These are phyloP conservation scores for Brachionus rotundiformis DNA, from an alignment of 1,140 invertebrate genomes.

Conservation along the genomic window DNA sequence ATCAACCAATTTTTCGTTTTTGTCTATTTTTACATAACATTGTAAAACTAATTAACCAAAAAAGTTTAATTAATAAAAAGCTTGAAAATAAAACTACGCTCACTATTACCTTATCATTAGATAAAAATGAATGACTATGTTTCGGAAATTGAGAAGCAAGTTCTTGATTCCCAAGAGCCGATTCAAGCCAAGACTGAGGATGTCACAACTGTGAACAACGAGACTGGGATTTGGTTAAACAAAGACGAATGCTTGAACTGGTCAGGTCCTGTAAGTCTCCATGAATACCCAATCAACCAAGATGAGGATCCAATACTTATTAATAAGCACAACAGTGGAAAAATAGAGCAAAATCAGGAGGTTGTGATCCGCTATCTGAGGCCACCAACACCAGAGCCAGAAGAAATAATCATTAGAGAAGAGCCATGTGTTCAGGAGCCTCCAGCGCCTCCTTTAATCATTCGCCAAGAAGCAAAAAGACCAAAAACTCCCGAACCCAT, in stretches of 20 bases:
- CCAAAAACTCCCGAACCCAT: slow-evolving; percentile 35
- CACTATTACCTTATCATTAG: not conserved
- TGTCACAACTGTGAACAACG: not conserved
- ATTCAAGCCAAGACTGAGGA: not conserved
- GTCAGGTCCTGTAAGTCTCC: slow-evolving; percentile 9
- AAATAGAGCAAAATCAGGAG: not conserved
- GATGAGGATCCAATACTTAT: slow-evolving; percentile 40
- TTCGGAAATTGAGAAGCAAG: not conserved
- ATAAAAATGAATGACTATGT: not conserved
- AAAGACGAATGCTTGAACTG: slow-evolving; percentile 12
- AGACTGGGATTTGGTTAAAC: slow-evolving; percentile 12
- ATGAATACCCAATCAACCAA: slow-evolving; percentile 47
- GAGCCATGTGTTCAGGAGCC: not conserved
- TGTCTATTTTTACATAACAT: slow-evolving; percentile 20
- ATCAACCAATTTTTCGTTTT: slow-evolving; percentile 16
- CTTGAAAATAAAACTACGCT: not conserved
- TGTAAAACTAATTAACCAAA: slow-evolving; percentile 33
- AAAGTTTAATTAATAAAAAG: slow-evolving; percentile 41
- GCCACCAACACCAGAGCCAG: slow-evolving; percentile 49
- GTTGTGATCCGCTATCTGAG: not conserved
- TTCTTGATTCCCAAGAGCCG: not conserved
- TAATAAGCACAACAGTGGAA: not conserved
- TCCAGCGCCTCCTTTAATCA: slow-evolving; percentile 41
- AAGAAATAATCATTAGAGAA: slow-evolving; percentile 36
- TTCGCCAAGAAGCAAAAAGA: slow-evolving; percentile 22